Evolutionary conservation across 2,888 invertebrate genomes (phyloP).

Genomic region (Galeruca laticollis): DNA sequence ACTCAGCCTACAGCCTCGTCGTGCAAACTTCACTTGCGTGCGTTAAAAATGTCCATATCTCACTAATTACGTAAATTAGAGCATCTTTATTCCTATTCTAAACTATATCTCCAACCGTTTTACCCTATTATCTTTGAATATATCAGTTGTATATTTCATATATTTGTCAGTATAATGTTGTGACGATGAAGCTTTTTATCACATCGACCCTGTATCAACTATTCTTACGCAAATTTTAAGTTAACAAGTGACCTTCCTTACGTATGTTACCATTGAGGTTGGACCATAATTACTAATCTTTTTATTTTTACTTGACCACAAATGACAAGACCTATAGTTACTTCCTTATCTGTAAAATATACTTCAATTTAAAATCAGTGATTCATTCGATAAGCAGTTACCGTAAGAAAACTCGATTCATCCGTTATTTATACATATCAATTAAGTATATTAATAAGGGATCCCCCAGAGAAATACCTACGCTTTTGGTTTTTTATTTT

Average conservation of each 20-base stretch:
- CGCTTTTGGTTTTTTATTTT: slow-evolving; percentile 5
- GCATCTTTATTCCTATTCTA: too few relatives aligned
- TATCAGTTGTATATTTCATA: too few relatives aligned
- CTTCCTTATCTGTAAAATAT: neutral
- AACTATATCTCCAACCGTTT: too few relatives aligned
- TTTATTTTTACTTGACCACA: neutral
- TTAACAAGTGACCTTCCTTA: neutral
- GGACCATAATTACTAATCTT: neutral
- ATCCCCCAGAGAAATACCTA: neutral
- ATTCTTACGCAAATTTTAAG: neutral
- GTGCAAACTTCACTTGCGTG: too few relatives aligned
- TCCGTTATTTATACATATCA: neutral
- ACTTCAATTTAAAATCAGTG: neutral
- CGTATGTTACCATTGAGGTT: neutral
- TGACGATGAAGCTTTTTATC: too few relatives aligned
- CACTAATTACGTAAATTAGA: too few relatives aligned
- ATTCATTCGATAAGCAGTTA: neutral
- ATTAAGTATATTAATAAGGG: slow-evolving; percentile 9
- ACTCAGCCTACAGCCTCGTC: too few relatives aligned
- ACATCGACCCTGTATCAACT: too few relatives aligned
- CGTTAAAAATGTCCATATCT: too few relatives aligned
- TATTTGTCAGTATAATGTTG: too few relatives aligned
- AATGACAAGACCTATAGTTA: neutral
- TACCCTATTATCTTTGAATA: too few relatives aligned
- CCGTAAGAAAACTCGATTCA: neutral